A percentile compares a stretch with the other conserved stretches of the same genome.
Evolutionary conservation across 2,888 invertebrate species (phyloP).

Genomic region (Norana najaformis): DNA sequence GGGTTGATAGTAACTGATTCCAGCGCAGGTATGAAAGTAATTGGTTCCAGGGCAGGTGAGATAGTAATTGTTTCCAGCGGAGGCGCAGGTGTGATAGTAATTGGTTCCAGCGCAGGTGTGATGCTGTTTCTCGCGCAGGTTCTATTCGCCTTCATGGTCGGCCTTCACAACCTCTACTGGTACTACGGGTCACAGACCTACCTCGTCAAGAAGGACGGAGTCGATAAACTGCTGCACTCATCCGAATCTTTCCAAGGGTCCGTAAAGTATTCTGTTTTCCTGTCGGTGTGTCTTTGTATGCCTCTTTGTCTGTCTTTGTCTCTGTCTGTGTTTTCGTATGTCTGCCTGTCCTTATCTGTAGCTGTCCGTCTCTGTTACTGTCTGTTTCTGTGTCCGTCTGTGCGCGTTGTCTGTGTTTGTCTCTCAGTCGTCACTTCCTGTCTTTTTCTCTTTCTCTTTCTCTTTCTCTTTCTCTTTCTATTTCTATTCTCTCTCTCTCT

Average conservation of each 20-base stretch:
- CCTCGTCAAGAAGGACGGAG: constrained; percentile 50
- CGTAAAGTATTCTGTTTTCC: constrained; percentile 17
- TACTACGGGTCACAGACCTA: constrained; percentile 61
- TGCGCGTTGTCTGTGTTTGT: background rate
- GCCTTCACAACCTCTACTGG: constrained; percentile 63
- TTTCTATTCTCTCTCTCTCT: background rate
- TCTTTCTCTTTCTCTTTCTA: background rate
- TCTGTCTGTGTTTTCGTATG: background rate
- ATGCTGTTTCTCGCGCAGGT: constrained; percentile 37
- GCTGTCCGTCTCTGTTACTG: background rate
- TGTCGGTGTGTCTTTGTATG: background rate
- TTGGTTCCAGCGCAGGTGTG: no score
- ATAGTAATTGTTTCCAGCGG: no score
- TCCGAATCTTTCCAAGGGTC: constrained; percentile 63
- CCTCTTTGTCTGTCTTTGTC: background rate
- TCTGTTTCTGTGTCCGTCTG: background rate
- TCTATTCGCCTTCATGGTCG: constrained; percentile 62
- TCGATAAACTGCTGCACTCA: constrained; percentile 52
- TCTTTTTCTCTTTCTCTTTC: background rate
- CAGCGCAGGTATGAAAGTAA: no score
- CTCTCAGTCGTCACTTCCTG: background rate
- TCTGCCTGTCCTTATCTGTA: background rate
- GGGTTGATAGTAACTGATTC: no score
- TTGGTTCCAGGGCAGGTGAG: no score
- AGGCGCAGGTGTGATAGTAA: no score